These are phyloP conservation scores for Amniataba percoides DNA, from an alignment of 2,797 vertebrate genomes.

Conservation along the genomic window DNA sequence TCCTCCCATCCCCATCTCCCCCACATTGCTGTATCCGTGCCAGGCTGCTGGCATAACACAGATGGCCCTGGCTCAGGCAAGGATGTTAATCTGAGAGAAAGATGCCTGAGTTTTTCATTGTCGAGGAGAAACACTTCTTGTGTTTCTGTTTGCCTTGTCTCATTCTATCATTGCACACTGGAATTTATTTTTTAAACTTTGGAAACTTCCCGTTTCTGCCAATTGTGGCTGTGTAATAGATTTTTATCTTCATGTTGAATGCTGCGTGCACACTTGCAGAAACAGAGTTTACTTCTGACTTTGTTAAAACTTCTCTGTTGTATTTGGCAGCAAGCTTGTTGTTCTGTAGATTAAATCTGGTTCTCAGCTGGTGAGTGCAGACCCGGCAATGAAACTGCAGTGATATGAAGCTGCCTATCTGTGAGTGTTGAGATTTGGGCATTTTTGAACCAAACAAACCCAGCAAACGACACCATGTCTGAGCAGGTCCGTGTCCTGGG, in stretches of 20 bases:
- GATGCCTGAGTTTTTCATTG: conserved; percentile 60
- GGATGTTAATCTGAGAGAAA: conserved; percentile 73
- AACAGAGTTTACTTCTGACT: conserved; percentile 53
- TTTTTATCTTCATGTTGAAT: conserved; percentile 49
- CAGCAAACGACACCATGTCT: conserved; percentile 15
- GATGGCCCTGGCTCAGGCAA: conserved; percentile 71
- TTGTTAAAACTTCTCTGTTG: conserved; percentile 59
- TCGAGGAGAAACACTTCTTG: conserved; percentile 44
- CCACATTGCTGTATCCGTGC: conserved; percentile 63
- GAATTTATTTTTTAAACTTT: conserved; percentile 52
- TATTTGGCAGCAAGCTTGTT: conserved; percentile 71
- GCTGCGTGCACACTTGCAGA: conserved; percentile 16
- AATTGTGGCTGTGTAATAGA: conserved; percentile 50
- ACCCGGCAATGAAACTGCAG: conserved; percentile 38
- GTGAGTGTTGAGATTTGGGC: conserved; percentile 34
- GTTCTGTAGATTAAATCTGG: conserved; percentile 70
- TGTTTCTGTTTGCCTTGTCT: conserved; percentile 44
- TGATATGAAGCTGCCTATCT: conserved; percentile 40
- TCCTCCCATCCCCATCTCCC: conserved; percentile 55
- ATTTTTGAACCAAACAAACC: conserved; percentile 36
- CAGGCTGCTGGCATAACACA: conserved; percentile 74
- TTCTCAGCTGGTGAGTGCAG: conserved; percentile 50
- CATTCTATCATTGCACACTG: conserved; percentile 28
- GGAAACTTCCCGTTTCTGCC: conserved; percentile 52
- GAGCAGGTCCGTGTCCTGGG: conserved; percentile 22